These are phyloP conservation scores for Papilio aristodemus DNA, from an alignment of 1,140 invertebrate genomes.

Conservation along the genomic window DNA sequence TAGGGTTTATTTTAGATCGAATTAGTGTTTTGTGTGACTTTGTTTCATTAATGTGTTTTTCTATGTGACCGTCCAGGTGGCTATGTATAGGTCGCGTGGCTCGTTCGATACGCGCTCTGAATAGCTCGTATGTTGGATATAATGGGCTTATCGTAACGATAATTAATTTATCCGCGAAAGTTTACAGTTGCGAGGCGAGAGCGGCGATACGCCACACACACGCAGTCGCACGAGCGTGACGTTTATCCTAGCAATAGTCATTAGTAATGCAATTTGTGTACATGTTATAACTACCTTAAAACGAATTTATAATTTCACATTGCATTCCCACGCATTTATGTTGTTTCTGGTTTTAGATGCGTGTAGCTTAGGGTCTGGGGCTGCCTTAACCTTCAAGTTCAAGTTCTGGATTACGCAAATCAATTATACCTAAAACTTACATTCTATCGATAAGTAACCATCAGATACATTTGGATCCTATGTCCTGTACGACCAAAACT, in stretches of 20 bases:
- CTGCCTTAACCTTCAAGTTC: no score
- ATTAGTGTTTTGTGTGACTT: conserved; percentile 44
- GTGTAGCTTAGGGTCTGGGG: no score
- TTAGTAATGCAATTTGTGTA: conserved; percentile 26
- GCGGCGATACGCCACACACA: conserved; percentile 44
- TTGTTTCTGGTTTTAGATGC: neutral
- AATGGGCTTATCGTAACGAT: conserved; percentile 52
- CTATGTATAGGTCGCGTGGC: conserved; percentile 75
- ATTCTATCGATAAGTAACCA: no score
- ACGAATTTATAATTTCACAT: conserved; percentile 30
- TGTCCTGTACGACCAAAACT: no score
- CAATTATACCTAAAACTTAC: no score
- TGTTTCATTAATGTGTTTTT: conserved; percentile 58
- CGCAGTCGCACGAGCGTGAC: conserved; percentile 34
- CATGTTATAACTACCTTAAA: conserved; percentile 29
- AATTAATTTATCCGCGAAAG: conserved; percentile 58
- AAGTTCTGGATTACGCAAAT: no score
- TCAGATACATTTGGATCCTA: no score
- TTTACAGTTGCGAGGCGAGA: conserved; percentile 49
- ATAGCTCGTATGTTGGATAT: conserved; percentile 64
- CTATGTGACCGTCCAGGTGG: conserved; percentile 79
- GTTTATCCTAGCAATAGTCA: conserved; percentile 32
- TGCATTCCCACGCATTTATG: neutral
- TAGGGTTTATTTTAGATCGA: conserved; percentile 54
- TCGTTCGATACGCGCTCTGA: conserved; percentile 65